Evolutionary conservation across 2,797 vertebrate genomes (phyloP), one percentile per base, ranked within the genome.

Genomic region (Myotis findleyi): DNA sequence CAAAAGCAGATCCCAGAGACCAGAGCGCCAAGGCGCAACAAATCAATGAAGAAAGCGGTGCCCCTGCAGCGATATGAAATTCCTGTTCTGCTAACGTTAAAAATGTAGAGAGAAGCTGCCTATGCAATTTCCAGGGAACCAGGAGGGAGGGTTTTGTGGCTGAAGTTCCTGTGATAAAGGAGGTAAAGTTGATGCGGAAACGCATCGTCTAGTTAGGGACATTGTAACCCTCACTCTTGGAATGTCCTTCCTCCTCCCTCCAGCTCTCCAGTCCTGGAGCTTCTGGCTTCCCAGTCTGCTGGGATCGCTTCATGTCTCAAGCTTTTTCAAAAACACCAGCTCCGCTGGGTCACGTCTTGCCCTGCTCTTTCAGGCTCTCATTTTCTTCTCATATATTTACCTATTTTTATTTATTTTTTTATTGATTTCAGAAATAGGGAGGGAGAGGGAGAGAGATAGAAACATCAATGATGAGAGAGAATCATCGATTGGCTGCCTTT

Each of bases 301-400:
- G 16, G 30, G 49, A 68, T 51, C 33, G 17, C 4, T 30, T 71
- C 41, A 9, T 0, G 69, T 55, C 87, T 18, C 27, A 14, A 81
- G 62, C 33, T 41, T 23, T 79, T 27, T 33, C 3, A 17, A 25
- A 25, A 49, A 23, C 8, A 6, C 3, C 3, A 79, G 47, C 41
- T 33, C 36, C 20, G 2, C 36, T 0, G 10, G 0, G 6, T 30
- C 47, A 1, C 1, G 1, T 18, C 30, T 5, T 8, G 20, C 27
- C 6, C 4, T 17, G 33, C 3, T 41, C n/a, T 79, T 36, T 18
- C 3, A 0, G 5, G 21, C 44, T 75, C 38, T 62, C 3, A 5
- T 12, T 33, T 6, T 20, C 30, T 30, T 33, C 30, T 55, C 30
- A 0, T 23, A 9, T 5, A 33, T 62, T 30, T 30, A 30, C 59